Conservation (phyloP, 2,797 vertebrate genomes). For the Premnoplex brunnescens region DNA sequence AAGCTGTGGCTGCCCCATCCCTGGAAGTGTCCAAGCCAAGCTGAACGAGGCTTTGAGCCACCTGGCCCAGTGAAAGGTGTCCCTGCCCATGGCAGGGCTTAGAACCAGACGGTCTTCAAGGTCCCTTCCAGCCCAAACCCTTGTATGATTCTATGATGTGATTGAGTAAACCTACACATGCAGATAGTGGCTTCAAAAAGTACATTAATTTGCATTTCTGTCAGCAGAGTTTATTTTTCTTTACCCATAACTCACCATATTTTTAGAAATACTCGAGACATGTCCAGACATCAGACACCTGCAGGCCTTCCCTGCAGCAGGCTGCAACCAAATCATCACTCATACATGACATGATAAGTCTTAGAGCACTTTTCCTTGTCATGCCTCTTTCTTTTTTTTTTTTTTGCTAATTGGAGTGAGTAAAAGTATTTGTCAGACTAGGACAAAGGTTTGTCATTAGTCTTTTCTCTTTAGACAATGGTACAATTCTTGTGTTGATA, state of each 20-base stretch:
- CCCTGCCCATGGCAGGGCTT: background rate
- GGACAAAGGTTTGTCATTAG: background rate
- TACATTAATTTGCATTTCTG: background rate
- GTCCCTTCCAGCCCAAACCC: background rate
- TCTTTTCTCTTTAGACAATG: background rate
- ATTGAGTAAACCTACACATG: background rate
- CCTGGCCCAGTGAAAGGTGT: background rate
- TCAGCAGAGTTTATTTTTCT: background rate
- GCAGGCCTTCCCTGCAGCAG: constrained; percentile 1
- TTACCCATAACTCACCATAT: background rate
- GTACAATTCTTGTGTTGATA: background rate
- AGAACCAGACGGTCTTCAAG: background rate
- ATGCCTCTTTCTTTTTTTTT: background rate
- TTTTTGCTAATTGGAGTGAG: constrained; percentile 47
- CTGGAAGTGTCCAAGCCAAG: background rate
- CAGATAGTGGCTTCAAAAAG: constrained; percentile 24
- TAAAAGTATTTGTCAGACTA: constrained; percentile 19
- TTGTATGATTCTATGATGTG: background rate
- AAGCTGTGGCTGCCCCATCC: background rate
- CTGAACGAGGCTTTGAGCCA: background rate
- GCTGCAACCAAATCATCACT: constrained; percentile 52
- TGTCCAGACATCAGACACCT: constrained; percentile 33
- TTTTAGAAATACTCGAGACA: constrained; percentile 40
- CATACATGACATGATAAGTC: constrained; percentile 49
- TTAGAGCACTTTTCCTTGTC: constrained; percentile 22